Evolutionary conservation across 2,888 invertebrate genomes (phyloP).

Genomic region (Orchesella flavescens): DNA sequence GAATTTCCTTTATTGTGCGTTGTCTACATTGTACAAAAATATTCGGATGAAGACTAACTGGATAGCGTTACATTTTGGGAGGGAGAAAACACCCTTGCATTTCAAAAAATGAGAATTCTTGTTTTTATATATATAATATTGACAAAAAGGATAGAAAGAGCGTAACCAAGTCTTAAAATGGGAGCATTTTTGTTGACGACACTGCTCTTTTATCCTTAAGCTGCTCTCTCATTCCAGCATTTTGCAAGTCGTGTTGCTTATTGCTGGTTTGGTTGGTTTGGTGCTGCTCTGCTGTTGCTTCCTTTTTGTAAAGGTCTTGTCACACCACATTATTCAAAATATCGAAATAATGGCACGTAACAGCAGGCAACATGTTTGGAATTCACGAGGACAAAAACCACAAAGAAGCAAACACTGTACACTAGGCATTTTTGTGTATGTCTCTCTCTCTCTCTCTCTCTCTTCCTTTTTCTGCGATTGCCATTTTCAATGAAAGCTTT

Average conservation of each 20-base stretch:
- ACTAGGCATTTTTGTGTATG: slow-evolving; percentile 17
- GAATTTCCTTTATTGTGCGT: too few species aligned
- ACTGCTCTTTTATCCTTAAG: background rate
- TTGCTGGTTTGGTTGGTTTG: too few species aligned
- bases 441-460: background rate
- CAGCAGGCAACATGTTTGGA: slow-evolving; percentile 62
- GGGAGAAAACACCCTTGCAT: background rate
- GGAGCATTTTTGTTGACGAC: slow-evolving; percentile 6
- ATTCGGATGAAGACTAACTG: background rate
- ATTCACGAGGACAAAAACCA: slow-evolving; percentile 59
- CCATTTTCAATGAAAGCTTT: slow-evolving; percentile 57
- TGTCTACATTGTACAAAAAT: too few species aligned
- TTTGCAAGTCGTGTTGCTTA: slow-evolving; percentile 28
- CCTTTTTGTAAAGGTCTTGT: slow-evolving; percentile 44
- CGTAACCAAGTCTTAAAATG: background rate
- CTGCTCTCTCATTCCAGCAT: background rate
- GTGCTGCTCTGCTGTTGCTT: too few species aligned
- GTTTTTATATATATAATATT: background rate
- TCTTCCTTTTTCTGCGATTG: slow-evolving; percentile 24
- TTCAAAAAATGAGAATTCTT: background rate
- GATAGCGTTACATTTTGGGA: background rate
- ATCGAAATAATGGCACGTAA: slow-evolving; percentile 60
- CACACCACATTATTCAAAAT: slow-evolving; percentile 59
- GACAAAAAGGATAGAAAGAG: background rate
- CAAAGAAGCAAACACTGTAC: slow-evolving; percentile 41